phyloP scores from a whole-genome alignment of 2,113 vertebrate genomes.

The Phrynocephalus versicolor region DNA sequence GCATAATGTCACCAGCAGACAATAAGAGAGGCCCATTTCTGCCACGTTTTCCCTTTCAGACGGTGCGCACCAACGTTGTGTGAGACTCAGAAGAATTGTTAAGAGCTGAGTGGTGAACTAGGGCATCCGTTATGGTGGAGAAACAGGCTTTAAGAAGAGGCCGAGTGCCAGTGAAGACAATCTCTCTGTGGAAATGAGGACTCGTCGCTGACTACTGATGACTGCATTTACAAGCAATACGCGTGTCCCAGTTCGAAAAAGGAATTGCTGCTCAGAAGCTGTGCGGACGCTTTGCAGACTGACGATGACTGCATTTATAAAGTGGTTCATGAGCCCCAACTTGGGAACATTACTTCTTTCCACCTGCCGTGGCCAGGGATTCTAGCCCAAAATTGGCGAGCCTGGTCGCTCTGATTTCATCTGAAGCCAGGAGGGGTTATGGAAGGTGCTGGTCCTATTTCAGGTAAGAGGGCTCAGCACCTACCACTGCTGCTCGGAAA shows the following conservation, averaged over 20 bases:
- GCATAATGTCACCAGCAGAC: slow-evolving; percentile 38
- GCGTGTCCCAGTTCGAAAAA: background rate
- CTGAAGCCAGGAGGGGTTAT: no score
- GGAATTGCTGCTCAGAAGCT: background rate
- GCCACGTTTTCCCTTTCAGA: background rate
- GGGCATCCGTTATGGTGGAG: background rate
- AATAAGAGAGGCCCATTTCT: background rate
- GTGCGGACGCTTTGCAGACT: background rate
- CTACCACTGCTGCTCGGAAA: no score
- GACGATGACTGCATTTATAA: no score
- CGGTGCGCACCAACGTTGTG: background rate
- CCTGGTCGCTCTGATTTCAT: no score
- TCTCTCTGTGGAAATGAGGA: background rate
- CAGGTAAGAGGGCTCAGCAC: no score
- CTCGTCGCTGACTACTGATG: background rate
- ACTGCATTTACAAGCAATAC: background rate
- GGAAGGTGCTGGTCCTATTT: no score
- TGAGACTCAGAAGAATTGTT: background rate
- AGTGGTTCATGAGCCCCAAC: no score
- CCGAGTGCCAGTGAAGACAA: background rate
- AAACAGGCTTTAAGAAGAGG: background rate
- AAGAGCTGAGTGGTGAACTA: background rate
- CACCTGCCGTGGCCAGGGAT: no score
- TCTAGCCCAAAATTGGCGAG: no score
- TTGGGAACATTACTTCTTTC: no score